Percentiles rank a stretch among this genome's conserved stretches.
These are phyloP conservation scores for Pampus argenteus DNA, from an alignment of 2,797 vertebrate species.

Conservation along the genomic window DNA sequence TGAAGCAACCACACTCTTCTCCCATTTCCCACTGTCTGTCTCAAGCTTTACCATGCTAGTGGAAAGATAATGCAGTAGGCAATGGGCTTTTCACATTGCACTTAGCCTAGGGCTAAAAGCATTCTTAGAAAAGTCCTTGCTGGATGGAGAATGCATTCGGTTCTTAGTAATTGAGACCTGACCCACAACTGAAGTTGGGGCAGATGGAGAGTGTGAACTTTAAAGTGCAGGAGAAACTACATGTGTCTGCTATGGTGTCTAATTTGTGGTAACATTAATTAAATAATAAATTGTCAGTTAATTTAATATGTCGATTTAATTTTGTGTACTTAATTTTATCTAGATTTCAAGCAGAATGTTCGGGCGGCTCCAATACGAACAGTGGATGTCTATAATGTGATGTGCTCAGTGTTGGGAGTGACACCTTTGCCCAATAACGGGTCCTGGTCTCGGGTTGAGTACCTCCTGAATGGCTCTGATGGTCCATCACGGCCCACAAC, in stretches of 20 bases:
- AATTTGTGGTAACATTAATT: not conserved
- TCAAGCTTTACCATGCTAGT: not conserved
- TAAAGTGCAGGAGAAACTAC: not conserved
- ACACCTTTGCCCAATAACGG: slow-evolving; percentile 93
- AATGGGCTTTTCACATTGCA: too few species aligned
- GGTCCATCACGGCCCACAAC: not conserved
- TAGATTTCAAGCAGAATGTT: slow-evolving; percentile 92
- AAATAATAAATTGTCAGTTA: not conserved
- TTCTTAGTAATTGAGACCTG: not conserved
- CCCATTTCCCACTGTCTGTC: not conserved
- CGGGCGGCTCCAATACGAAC: slow-evolving; percentile 87
- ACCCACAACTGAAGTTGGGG: not conserved
- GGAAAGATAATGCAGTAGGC: too few species aligned
- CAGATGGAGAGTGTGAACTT: not conserved
- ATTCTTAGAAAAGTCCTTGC: too few species aligned
- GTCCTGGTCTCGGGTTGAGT: slow-evolving; percentile 92
- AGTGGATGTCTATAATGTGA: slow-evolving; percentile 94
- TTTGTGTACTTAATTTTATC: slow-evolving; percentile 28
- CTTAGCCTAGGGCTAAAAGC: too few species aligned
- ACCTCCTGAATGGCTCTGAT: slow-evolving; percentile 82
- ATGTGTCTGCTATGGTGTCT: not conserved
- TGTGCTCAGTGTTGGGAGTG: slow-evolving; percentile 89
- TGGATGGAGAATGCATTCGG: too few species aligned
- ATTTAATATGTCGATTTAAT: not conserved
- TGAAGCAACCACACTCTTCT: not conserved